phyloP scores from a whole-genome alignment of 2,797 vertebrate genomes.

The Harpagifer antarcticus region DNA sequence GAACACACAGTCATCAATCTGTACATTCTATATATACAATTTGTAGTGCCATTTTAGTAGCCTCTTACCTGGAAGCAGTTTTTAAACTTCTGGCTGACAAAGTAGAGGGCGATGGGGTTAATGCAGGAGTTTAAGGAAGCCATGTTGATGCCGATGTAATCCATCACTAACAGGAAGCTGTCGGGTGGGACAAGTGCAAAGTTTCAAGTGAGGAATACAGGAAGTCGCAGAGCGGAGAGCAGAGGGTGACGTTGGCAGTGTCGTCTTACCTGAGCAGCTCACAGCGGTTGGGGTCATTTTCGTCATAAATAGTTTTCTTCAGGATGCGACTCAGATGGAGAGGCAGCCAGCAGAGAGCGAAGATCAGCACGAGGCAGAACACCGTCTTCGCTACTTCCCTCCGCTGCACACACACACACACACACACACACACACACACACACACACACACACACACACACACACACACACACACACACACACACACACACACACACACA shows the following conservation, averaged over 20 bases:
- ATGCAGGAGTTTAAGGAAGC: conserved; percentile 94
- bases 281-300: conserved; percentile 88
- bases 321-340: conserved; percentile 93
- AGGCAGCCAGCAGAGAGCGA: conserved; percentile 92
- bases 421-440: conserved; percentile 13
- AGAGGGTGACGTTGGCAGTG: conserved; percentile 41
- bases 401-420: conserved; percentile 53
- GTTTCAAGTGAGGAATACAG: conserved; percentile 46
- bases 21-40: not conserved
- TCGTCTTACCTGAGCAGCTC: conserved; percentile 89
- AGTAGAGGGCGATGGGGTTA: conserved; percentile 93
- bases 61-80: conserved; percentile 91
- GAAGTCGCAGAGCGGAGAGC: conserved; percentile 62
- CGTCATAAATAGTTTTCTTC: conserved; percentile 90
- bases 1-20: not conserved
- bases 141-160: conserved; percentile 95
- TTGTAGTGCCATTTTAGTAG: not conserved
- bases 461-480: conserved; percentile 3
- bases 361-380: conserved; percentile 92
- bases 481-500: conserved; percentile 19
- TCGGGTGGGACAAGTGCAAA: conserved; percentile 19
- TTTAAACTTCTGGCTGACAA: conserved; percentile 93
- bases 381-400: conserved; percentile 91
- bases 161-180: conserved; percentile 93
- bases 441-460: conserved; percentile 11